Conservation (phyloP, 2,113 vertebrate species). For the Gracilinanus agilis region DNA sequence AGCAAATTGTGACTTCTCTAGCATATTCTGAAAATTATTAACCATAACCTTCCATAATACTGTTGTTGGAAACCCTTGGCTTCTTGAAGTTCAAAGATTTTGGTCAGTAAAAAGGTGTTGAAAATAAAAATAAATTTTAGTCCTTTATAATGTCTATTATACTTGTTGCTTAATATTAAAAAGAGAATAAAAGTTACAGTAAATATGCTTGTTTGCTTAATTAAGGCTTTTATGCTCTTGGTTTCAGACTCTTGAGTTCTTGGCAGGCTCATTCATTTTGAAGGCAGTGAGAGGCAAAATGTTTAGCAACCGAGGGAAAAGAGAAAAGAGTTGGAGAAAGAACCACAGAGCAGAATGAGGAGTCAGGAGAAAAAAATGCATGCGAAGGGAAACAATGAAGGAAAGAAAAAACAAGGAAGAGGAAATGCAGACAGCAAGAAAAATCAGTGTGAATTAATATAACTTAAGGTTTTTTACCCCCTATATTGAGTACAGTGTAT, state of each 20-base stretch:
- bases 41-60: slow-evolving; percentile 6
- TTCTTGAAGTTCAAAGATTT: background rate
- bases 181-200: background rate
- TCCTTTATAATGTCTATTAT: background rate
- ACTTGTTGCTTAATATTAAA: background rate
- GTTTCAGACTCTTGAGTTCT: slow-evolving; percentile 59
- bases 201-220: slow-evolving; percentile 14
- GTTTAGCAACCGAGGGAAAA: slow-evolving; percentile 52
- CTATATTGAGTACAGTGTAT: background rate
- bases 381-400: slow-evolving; percentile 33
- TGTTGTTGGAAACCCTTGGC: background rate
- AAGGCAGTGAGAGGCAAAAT: slow-evolving; percentile 57
- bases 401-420: slow-evolving; percentile 52
- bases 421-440: slow-evolving; percentile 19
- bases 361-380: slow-evolving; percentile 5
- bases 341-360: slow-evolving; percentile 55
- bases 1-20: slow-evolving; percentile 26
- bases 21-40: slow-evolving; percentile 10
- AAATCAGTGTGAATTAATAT: slow-evolving; percentile 5
- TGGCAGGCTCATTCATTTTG: slow-evolving; percentile 42
- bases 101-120: background rate
- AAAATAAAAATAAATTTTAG: slow-evolving; percentile 20
- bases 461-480: background rate
- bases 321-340: slow-evolving; percentile 55
- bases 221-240: slow-evolving; percentile 41